phyloP scores from a whole-genome alignment of 30 jellyfish, hydroid and myxozoan genomes.

The Rhopilema esculentum region DNA sequence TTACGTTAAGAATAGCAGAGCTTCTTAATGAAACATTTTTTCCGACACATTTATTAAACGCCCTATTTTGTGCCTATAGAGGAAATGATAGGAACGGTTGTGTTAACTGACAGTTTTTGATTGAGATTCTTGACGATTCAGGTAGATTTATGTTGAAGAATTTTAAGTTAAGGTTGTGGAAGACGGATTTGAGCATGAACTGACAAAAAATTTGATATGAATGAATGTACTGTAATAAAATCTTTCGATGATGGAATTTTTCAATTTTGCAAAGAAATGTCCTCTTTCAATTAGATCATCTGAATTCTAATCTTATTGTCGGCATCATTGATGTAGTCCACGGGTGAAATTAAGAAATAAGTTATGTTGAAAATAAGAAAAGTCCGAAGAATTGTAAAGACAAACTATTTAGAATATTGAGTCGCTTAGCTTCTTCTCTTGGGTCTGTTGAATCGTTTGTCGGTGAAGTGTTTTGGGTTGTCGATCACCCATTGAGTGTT shows the following conservation, averaged over 20 bases:
- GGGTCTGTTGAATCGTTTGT: conserved; percentile 87
- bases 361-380: not conserved
- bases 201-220: not conserved
- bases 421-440: conserved; percentile 45
- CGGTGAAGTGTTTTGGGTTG: conserved; percentile 78
- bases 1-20: too few relatives aligned
- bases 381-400: not conserved
- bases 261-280: too few relatives aligned
- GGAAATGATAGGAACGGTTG: too few relatives aligned
- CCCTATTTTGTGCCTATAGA: too few relatives aligned
- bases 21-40: too few relatives aligned
- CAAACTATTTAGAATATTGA: not conserved
- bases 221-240: not conserved
- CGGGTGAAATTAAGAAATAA: not conserved
- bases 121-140: too few relatives aligned
- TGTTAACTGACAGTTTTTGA: too few relatives aligned
- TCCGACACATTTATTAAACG: too few relatives aligned
- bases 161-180: not conserved
- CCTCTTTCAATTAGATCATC: not conserved
- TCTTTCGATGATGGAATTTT: not conserved
- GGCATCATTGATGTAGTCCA: not conserved
- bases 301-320: not conserved
- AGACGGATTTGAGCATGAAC: not conserved
- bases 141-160: too few relatives aligned
- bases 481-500: conserved; percentile 90